These are phyloP conservation scores for Diplodus puntazzo DNA, from an alignment of 2,797 vertebrate species.

Conservation along the genomic window DNA sequence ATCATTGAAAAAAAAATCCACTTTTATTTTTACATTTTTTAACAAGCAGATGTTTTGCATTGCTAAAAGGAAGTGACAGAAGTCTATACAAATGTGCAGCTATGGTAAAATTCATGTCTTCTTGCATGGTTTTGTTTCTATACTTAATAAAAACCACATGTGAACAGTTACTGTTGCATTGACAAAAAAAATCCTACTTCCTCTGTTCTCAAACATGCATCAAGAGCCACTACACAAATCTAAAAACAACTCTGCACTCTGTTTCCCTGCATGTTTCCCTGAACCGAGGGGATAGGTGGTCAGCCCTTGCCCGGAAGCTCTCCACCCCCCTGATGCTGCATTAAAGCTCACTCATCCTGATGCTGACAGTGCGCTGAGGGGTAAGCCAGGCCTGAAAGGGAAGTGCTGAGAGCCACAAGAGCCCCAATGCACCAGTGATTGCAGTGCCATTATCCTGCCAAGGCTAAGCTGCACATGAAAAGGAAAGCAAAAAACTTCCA, in stretches of 20 bases:
- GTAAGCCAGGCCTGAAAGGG: slow-evolving; percentile 85
- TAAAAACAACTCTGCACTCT: slow-evolving; percentile 10
- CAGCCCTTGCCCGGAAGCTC: slow-evolving; percentile 60
- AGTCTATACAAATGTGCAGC: not conserved
- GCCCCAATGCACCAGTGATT: slow-evolving; percentile 53
- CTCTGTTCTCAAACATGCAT: not conserved
- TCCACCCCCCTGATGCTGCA: slow-evolving; percentile 52
- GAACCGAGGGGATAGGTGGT: slow-evolving; percentile 44
- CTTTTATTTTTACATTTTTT: not conserved
- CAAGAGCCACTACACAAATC: not conserved
- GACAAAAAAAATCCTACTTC: not conserved
- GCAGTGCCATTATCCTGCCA: slow-evolving; percentile 68
- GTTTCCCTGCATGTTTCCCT: slow-evolving; percentile 33
- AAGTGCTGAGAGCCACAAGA: slow-evolving; percentile 84
- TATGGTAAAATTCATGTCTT: not conserved
- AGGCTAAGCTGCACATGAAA: slow-evolving; percentile 72
- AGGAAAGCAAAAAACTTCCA: slow-evolving; percentile 64
- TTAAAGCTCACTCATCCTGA: slow-evolving; percentile 75
- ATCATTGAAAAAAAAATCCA: not conserved
- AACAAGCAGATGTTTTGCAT: no score
- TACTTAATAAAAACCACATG: not conserved
- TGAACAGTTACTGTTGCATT: not conserved
- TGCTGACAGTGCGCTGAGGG: slow-evolving; percentile 79
- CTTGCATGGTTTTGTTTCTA: not conserved
- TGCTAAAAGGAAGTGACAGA: not conserved